Evolutionary conservation across 2,888 invertebrate genomes (phyloP).

Genomic region (Phalangium opilio): DNA sequence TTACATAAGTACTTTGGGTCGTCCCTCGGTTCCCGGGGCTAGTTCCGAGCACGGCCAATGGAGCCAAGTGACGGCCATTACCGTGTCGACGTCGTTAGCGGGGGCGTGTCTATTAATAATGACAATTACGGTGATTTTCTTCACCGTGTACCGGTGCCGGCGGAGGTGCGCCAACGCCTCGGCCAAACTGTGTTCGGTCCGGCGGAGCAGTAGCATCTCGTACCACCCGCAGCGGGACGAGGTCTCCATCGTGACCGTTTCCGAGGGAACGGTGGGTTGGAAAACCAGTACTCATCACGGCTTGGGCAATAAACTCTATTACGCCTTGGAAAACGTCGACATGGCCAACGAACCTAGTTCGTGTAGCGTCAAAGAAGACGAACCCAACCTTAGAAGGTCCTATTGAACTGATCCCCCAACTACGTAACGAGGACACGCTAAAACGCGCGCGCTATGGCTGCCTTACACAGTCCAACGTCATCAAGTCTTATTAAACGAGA

Average conservation of each 20-base stretch:
- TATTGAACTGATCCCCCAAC: too few relatives aligned
- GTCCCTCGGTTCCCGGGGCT: too few relatives aligned
- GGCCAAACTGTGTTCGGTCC: constrained; percentile 6
- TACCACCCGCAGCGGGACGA: constrained; percentile 23
- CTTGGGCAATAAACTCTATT: constrained; percentile 21
- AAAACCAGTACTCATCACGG: constrained; percentile 15
- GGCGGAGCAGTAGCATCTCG: constrained; percentile 21
- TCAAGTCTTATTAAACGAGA: too few relatives aligned
- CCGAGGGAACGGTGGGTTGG: constrained; percentile 20
- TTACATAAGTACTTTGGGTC: too few relatives aligned
- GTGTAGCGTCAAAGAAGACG: too few relatives aligned
- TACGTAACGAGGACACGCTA: too few relatives aligned
- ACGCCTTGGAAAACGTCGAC: constrained; percentile 17
- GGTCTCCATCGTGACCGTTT: constrained; percentile 22
- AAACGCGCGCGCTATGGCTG: too few relatives aligned
- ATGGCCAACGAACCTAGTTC: constrained; percentile 6
- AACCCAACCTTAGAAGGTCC: too few relatives aligned
- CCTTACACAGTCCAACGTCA: too few relatives aligned
- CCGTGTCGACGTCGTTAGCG: constrained; percentile 11
- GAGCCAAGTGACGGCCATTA: constrained; percentile 4
- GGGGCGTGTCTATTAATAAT: constrained; percentile 14
- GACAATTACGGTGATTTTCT: constrained; percentile 7
- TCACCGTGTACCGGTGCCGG: constrained; percentile 13
- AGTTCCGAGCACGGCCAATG: too few relatives aligned
- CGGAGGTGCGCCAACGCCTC: constrained; percentile 6